Base-by-base conservation (phyloP, 2,113 vertebrate genomes). In the Leuciscus idus region DNA sequence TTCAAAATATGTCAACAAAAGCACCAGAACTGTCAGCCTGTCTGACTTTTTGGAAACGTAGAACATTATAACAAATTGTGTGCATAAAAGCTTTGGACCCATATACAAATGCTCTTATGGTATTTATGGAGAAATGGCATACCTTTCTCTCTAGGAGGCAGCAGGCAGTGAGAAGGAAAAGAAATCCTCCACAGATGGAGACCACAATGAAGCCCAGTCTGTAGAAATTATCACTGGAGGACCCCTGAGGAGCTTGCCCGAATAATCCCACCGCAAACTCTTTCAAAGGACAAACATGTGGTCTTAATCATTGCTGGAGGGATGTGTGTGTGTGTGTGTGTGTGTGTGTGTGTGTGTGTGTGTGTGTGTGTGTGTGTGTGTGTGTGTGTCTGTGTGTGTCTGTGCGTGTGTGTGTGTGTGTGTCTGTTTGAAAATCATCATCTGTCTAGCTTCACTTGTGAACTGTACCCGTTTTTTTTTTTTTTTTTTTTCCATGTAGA, bases 171-270 rank as follows among this genome's bases (percentile, higher is more conserved):
- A 88, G 43, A 36, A 88, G 30, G 21, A 88, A 26, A 28, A 90
- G 23, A 70, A 87, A 52, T 64, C 87, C 89, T 5, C 50, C 81
- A 73, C 75, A 83, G 43, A 72, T 86, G 86, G 89, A 83, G 57
- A 86, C 23, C 68, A 76, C 50, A 72, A 87, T 88, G 72, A 90
- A 90, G 15, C 79, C 89, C 68, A 83, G 50, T 62, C 84, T 88
- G 81, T 87, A 90, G 62, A 90, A 85, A 66, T 55, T 52, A 36
- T 33, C 46, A 1, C 70, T 55, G 3, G 55, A 78, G 5, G 80
- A 83, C 21, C 39, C 23, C 59, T 84, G 74, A n/a, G 64, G 61
- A 57, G 21, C 62, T 62, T 84, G 84, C 26, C 21, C 43, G 30
- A 64, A 81, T 72, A 81, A 36, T 48, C 62, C 80, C 4, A n/a